These are phyloP conservation scores for Trinorchestia longiramus DNA, from an alignment of 1,140 invertebrate genomes.

Conservation along the genomic window DNA sequence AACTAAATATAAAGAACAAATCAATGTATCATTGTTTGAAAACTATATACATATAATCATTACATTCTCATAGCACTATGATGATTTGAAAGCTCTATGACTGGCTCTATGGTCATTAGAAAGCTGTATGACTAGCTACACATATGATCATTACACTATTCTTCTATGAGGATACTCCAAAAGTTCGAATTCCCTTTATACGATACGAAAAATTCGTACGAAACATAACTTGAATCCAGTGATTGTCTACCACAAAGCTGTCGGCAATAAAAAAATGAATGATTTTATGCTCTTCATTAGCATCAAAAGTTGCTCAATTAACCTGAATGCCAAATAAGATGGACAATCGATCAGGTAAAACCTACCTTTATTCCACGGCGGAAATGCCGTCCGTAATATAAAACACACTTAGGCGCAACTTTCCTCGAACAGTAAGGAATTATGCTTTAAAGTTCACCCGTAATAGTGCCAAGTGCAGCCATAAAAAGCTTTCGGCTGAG, in stretches of 20 bases:
- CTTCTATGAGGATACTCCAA: background rate
- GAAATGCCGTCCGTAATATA: background rate
- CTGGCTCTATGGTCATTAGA: too few species aligned
- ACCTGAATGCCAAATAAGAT: background rate
- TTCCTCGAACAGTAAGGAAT: background rate
- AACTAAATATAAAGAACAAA: too few species aligned
- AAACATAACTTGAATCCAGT: background rate
- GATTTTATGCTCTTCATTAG: background rate
- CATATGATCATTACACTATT: too few species aligned
- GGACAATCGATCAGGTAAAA: background rate
- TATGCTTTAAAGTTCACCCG: slow-evolving; percentile 19
- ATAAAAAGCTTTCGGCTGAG: background rate
- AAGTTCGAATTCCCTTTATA: background rate
- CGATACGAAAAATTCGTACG: background rate
- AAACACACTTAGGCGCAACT: background rate
- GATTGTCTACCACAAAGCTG: background rate
- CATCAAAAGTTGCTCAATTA: background rate
- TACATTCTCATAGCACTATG: too few species aligned
- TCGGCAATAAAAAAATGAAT: background rate
- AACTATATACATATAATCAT: too few species aligned
- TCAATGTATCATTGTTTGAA: too few species aligned
- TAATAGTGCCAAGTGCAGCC: background rate
- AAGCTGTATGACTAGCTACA: too few species aligned
- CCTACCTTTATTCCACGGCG: background rate
- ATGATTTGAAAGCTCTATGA: too few species aligned